A percentile compares a stretch with the other conserved stretches of the same genome.
These are phyloP conservation scores for Therioaphis trifolii DNA, from an alignment of 2,888 invertebrate genomes.

Conservation along the genomic window DNA sequence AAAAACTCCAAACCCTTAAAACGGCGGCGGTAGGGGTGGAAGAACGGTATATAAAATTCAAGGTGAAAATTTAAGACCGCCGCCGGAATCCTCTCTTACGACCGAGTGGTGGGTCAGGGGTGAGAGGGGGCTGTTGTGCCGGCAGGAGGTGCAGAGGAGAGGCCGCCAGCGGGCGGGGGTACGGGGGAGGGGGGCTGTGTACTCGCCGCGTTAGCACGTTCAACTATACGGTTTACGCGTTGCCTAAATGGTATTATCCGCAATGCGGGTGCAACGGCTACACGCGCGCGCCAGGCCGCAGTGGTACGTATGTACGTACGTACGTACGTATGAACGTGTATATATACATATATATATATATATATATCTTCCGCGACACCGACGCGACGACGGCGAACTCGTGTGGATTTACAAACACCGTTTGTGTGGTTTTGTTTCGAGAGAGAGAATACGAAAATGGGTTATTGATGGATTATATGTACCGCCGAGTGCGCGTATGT, in stretches of 20 bases:
- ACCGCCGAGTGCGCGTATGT: too few relatives aligned
- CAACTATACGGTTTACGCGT: not conserved
- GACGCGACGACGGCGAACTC: not conserved
- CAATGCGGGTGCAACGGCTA: conserved; percentile 39
- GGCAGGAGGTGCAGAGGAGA: too few relatives aligned
- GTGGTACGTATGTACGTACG: not conserved
- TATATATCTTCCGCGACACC: conserved; percentile 23
- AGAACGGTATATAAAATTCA: conserved; percentile 35
- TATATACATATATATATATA: too few relatives aligned
- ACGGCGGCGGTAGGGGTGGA: not conserved
- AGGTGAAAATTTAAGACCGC: conserved; percentile 26
- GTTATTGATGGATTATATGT: conserved; percentile 29
- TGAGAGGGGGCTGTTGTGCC: too few relatives aligned
- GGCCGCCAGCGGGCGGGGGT: not conserved
- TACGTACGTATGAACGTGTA: too few relatives aligned
- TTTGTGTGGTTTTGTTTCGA: not conserved
- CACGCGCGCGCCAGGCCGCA: conserved; percentile 29
- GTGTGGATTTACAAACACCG: not conserved
- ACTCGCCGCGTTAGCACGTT: not conserved
- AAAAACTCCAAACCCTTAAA: conserved; percentile 35
- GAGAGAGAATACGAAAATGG: not conserved
- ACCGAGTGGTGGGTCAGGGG: not conserved
- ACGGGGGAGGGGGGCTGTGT: not conserved
- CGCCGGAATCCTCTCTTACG: not conserved
- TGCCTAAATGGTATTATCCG: conserved; percentile 44